These are phyloP conservation scores for Aythya baeri DNA, from an alignment of 2,113 vertebrate species.

Conservation along the genomic window DNA sequence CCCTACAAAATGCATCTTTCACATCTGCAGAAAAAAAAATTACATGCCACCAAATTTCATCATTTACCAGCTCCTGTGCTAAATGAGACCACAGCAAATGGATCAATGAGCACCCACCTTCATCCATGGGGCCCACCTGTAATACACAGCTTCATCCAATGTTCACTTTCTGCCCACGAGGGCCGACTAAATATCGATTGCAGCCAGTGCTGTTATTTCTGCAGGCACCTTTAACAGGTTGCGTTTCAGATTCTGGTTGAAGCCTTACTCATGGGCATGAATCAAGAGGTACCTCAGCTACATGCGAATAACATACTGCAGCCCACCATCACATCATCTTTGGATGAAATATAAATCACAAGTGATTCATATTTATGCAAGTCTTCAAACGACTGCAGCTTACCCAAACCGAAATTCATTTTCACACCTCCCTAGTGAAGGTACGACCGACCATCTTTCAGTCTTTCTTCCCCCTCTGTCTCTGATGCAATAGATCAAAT, in stretches of 20 bases:
- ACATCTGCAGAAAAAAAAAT: neutral
- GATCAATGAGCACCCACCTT: neutral
- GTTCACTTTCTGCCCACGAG: neutral
- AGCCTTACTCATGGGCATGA: neutral
- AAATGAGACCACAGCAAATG: neutral
- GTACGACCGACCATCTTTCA: neutral
- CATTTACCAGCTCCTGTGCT: neutral
- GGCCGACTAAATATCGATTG: neutral
- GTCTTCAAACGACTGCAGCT: conserved; percentile 19
- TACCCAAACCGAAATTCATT: neutral
- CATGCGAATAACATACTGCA: neutral
- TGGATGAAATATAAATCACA: conserved; percentile 50
- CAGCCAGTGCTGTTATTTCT: neutral
- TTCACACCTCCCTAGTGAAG: neutral
- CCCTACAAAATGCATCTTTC: neutral
- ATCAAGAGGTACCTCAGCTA: neutral
- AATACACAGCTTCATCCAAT: neutral
- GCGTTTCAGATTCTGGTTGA: neutral
- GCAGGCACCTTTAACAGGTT: neutral
- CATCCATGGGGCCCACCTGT: neutral
- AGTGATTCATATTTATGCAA: conserved; percentile 12
- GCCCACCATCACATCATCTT: neutral
- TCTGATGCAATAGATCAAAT: neutral
- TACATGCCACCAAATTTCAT: neutral
- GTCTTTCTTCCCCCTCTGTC: neutral